These are phyloP conservation scores for Scarus forsteni DNA, from an alignment of 2,797 vertebrate genomes.

Conservation along the genomic window DNA sequence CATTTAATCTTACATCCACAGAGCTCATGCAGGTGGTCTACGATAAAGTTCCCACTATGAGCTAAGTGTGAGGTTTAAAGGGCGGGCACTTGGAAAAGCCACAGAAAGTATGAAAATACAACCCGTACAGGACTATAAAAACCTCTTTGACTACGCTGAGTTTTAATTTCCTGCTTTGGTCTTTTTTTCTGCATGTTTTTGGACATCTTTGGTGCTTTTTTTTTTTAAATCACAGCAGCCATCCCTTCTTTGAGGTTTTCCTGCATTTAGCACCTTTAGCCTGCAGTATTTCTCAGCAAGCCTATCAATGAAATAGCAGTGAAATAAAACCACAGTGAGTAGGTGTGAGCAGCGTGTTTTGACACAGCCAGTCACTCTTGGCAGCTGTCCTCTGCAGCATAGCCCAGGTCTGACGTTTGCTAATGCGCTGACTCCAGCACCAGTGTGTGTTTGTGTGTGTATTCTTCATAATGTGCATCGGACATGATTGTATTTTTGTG, in stretches of 20 bases:
- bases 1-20: slow-evolving; percentile 15
- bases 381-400: slow-evolving; percentile 48
- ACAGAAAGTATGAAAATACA: slow-evolving; percentile 31
- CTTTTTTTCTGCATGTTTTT: not conserved
- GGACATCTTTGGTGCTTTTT: not conserved
- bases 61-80: slow-evolving; percentile 49
- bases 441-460: slow-evolving; percentile 23
- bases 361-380: slow-evolving; percentile 55
- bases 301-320: slow-evolving; percentile 39
- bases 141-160: slow-evolving; percentile 22
- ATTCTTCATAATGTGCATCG: slow-evolving; percentile 8
- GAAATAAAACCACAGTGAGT: slow-evolving; percentile 28
- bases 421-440: slow-evolving; percentile 29
- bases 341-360: slow-evolving; percentile 57
- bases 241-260: not conserved
- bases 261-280: slow-evolving; percentile 11
- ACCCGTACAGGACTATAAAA: slow-evolving; percentile 7
- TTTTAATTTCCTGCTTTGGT: slow-evolving; percentile 21
- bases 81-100: slow-evolving; percentile 35
- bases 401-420: slow-evolving; percentile 46
- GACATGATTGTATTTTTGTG: slow-evolving; percentile 3
- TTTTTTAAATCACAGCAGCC: not conserved
- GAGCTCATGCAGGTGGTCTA: slow-evolving; percentile 54
- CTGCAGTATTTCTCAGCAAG: not conserved
- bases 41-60: slow-evolving; percentile 30